Base-by-base conservation (phyloP, 2,888 invertebrate genomes). In the Sarcophaga subvicina region DNA sequence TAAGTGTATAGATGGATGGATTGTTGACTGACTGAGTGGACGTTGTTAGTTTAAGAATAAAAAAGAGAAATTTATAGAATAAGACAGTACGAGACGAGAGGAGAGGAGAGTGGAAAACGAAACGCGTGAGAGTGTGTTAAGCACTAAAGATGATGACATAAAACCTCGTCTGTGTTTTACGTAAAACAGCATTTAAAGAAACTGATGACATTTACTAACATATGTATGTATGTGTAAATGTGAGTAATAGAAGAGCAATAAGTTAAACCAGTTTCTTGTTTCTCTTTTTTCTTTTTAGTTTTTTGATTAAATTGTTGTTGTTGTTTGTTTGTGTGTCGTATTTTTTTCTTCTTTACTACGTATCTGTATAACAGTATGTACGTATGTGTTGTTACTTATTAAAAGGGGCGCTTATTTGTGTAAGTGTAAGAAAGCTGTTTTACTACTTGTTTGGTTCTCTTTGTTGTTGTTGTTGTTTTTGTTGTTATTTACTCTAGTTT, bases 81-180 rank as follows among this genome's bases (percentile, higher is more conserved):
- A 54, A 17, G 17, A 54, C 17, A 37, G 37, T 37, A 1, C 37
- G 1, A 37, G 6, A 37, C 4, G 11, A 49, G 3, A 17, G 5
- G 11, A 49, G 3, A 17, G 5, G 14, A 54, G 10, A 54, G 14
- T 49, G 17, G 0, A 17, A 54, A 54, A 54, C 4, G 3, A 54
- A 54, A 17, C 4, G 54, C 17, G 8, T 2, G 8, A 37, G 37
- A 17, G 54, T 14, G 22, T 71, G 76, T 71, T 54, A 14, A 77
- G 59, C 62, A 54, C 63, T 64, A 14, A 86, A 78, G 60, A 60
- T 73, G 70, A 70, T 78, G 80, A 78, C 70, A 66, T 69, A 70
- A 83, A 83, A 49, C 60, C 77, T 70, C n/a, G 62, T 60, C 17
- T 12, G 8, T 37, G 37, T 37, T 37, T 64, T 77, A 71, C 45